Conservation (phyloP, 2,888 invertebrate genomes). For the Eupithecia exiguata region DNA sequence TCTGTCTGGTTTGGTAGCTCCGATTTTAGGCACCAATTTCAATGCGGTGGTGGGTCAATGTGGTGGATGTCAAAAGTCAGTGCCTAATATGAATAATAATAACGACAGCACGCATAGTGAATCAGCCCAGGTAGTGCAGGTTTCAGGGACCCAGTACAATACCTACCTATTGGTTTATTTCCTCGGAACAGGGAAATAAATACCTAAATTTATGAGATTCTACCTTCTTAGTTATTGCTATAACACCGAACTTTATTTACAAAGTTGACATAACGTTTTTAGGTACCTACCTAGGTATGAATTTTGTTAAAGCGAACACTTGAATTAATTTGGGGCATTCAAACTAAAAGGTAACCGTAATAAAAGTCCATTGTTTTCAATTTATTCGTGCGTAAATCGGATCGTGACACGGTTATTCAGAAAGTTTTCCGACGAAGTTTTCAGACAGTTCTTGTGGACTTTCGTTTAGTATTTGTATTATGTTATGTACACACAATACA, state of each 20-base stretch:
- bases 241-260: background rate
- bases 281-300: too few species aligned
- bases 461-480: background rate
- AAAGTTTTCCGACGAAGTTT: slow-evolving; percentile 36
- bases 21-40: background rate
- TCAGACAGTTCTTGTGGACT: background rate
- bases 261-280: background rate
- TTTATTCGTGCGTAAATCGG: slow-evolving; percentile 32
- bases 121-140: background rate
- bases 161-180: background rate
- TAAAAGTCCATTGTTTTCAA: slow-evolving; percentile 36
- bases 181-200: background rate
- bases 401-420: slow-evolving; percentile 38
- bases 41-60: background rate
- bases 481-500: too few species aligned
- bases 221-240: background rate
- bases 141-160: background rate
- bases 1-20: background rate
- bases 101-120: background rate
- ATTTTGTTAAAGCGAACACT: slow-evolving; percentile 10
- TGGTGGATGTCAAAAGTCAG: background rate
- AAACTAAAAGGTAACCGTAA: slow-evolving; percentile 33
- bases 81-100: background rate
- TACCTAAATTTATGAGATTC: background rate
- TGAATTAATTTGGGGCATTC: slow-evolving; percentile 27